Evolutionary conservation across 2,113 vertebrate species (phyloP).

Genomic region (Anguilla japonica): DNA sequence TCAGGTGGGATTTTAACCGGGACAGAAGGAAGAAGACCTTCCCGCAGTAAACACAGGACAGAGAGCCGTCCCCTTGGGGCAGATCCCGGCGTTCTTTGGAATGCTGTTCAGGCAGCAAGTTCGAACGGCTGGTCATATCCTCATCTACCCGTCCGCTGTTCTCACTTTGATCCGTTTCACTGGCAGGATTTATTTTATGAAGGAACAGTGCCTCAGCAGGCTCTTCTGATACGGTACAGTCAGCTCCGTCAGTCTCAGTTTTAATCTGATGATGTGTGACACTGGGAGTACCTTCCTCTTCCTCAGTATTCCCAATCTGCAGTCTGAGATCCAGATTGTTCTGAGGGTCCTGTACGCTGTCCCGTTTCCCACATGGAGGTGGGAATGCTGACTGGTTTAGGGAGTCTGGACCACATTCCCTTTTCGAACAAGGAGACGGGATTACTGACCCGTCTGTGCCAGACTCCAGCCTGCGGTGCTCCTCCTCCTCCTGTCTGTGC

Average conservation of each 20-base stretch:
- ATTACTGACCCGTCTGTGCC: neutral
- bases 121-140: neutral
- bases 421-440: neutral
- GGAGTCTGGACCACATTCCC: neutral
- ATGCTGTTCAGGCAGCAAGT: neutral
- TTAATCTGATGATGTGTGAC: neutral
- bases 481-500: neutral
- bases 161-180: neutral
- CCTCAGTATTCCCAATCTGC: neutral
- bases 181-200: neutral
- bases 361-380: neutral
- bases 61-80: neutral
- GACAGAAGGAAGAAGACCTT: neutral
- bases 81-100: neutral
- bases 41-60: neutral
- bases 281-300: neutral
- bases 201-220: neutral
- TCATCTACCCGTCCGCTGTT: neutral
- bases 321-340: neutral
- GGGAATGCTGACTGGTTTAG: neutral
- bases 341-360: neutral
- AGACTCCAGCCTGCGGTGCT: neutral
- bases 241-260: conserved; percentile 6
- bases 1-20: conserved; percentile 14
- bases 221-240: neutral